Conservation (phyloP, 2,113 vertebrate species). For the Petrocephalus zakoni region DNA sequence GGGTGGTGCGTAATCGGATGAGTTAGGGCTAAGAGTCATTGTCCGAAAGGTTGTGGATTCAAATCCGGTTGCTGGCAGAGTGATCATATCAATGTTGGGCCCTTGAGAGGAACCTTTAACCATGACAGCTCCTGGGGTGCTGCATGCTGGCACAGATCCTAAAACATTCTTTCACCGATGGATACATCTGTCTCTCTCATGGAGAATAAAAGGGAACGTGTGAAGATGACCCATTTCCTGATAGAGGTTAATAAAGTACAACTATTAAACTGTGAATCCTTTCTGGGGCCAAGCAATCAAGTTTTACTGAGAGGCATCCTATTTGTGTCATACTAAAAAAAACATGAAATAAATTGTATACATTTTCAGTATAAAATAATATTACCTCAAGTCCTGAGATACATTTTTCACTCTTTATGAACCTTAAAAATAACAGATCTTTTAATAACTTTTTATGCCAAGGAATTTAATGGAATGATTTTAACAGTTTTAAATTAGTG, state of each 20-base stretch:
- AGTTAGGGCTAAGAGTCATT: neutral
- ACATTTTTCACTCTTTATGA: neutral
- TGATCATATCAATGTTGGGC: neutral
- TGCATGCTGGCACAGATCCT: neutral
- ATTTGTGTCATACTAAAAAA: conserved; percentile 1
- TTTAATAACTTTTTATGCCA: neutral
- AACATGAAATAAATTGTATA: neutral
- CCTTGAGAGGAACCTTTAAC: neutral
- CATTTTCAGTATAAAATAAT: neutral
- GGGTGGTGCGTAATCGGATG: neutral
- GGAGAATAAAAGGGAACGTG: neutral
- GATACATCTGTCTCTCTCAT: neutral
- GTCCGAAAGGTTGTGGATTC: neutral
- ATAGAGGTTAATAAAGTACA: neutral
- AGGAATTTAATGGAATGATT: neutral
- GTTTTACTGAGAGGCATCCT: neutral
- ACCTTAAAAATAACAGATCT: neutral
- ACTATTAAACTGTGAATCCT: neutral
- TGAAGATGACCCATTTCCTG: neutral
- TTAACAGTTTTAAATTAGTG: neutral
- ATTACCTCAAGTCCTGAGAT: neutral
- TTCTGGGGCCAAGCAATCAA: neutral
- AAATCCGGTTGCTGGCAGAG: no score
- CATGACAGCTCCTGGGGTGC: neutral
- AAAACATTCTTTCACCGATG: neutral